A percentile compares a stretch with the other conserved stretches of the same genome.
Evolutionary conservation across 2,113 vertebrate species (phyloP).

Genomic region (Poecile atricapillus): DNA sequence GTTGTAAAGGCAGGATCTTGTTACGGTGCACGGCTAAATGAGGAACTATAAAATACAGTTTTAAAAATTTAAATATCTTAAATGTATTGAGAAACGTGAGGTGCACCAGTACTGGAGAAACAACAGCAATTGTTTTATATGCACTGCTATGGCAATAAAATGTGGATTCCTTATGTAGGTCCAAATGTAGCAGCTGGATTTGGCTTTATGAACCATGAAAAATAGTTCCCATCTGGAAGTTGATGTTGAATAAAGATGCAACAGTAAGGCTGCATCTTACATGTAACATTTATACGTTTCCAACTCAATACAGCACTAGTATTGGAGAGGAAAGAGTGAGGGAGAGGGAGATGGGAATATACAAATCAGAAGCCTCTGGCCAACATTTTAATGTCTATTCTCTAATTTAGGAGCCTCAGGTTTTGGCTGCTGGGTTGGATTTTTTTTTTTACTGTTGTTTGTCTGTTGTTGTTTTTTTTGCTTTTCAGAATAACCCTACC

Average conservation of each 20-base stretch:
- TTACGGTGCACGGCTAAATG: conserved; percentile 59
- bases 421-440: background rate
- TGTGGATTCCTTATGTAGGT: conserved; percentile 81
- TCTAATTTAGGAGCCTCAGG: background rate
- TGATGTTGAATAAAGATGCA: conserved; percentile 84
- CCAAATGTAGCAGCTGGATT: conserved; percentile 85
- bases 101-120: conserved; percentile 68
- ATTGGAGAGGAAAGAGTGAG: background rate
- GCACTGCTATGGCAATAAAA: conserved; percentile 76
- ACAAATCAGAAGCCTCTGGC: conserved; percentile 38
- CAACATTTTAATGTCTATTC: conserved; percentile 7
- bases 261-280: conserved; percentile 76
- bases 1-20: conserved; percentile 62
- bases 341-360: conserved; percentile 3
- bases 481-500: background rate
- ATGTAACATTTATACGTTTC: conserved; percentile 70
- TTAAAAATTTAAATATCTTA: conserved; percentile 64
- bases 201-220: conserved; percentile 86
- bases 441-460: background rate
- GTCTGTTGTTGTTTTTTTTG: background rate
- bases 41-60: conserved; percentile 65
- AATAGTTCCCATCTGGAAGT: conserved; percentile 84
- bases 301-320: conserved; percentile 28
- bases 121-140: conserved; percentile 80
- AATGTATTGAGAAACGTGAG: conserved; percentile 63